A percentile compares a stretch with the other conserved stretches of the same genome.
Evolutionary conservation across 2,113 vertebrate species (phyloP).

Genomic region (Elanus axillaris): DNA sequence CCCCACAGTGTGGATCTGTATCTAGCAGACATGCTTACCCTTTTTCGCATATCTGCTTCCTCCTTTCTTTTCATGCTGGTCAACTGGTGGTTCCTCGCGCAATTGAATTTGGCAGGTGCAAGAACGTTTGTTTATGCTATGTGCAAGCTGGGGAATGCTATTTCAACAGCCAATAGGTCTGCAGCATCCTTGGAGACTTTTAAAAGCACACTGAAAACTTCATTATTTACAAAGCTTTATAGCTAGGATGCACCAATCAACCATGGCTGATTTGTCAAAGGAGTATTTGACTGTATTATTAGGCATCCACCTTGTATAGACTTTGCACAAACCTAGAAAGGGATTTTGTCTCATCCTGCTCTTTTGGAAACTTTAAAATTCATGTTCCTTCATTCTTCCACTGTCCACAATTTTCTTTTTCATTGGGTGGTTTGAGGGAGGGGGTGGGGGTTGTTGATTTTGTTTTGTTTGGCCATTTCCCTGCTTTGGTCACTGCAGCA

Average conservation of each 20-base stretch:
- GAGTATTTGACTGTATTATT: background rate
- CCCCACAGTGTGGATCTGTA: accelerated
- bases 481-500: background rate
- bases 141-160: background rate
- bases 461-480: background rate
- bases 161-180: conserved; percentile 2
- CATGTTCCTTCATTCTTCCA: background rate
- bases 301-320: background rate
- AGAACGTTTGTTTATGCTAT: background rate
- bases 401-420: background rate
- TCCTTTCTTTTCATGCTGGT: background rate
- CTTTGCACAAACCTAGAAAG: background rate
- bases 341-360: background rate
- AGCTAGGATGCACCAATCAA: background rate
- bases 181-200: background rate
- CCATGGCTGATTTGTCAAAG: background rate
- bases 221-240: conserved; percentile 1
- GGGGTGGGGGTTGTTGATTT: accelerated
- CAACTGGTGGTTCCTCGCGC: background rate
- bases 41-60: background rate
- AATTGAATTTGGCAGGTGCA: background rate
- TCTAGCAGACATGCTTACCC: background rate
- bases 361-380: background rate
- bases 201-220: conserved; percentile 8
- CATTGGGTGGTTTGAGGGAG: background rate